phyloP scores from a whole-genome alignment of 1,140 invertebrate genomes.

The Homarus americanus region DNA sequence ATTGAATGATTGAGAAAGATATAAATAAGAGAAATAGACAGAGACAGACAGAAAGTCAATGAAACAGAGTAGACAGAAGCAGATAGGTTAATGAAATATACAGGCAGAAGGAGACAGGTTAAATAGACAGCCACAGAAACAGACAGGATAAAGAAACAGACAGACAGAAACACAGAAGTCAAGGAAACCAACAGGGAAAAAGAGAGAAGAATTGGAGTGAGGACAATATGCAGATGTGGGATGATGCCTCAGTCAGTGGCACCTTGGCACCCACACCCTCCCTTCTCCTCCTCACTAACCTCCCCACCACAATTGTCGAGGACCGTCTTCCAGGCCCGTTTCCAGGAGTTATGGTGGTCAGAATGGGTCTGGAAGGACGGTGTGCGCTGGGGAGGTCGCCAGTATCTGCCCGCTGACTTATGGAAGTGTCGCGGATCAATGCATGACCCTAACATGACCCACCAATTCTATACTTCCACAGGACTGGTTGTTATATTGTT shows the following conservation, averaged over 20 bases:
- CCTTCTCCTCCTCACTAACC: not conserved
- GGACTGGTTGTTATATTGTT: too few relatives aligned
- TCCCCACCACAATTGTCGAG: not conserved
- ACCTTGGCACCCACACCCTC: not conserved
- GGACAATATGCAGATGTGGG: not conserved
- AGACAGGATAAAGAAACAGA: too few relatives aligned
- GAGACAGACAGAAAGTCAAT: too few relatives aligned
- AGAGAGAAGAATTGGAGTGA: not conserved
- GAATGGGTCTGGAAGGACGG: not conserved
- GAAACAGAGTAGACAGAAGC: too few relatives aligned
- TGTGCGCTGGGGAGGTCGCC: not conserved
- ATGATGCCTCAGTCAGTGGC: not conserved
- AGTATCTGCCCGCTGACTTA: not conserved
- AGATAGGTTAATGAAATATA: too few relatives aligned
- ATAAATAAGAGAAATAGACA: too few relatives aligned
- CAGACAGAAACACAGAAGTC: not conserved
- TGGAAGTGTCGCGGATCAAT: not conserved
- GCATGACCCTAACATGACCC: too few relatives aligned
- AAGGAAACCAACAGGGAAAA: not conserved
- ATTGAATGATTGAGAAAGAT: too few relatives aligned
- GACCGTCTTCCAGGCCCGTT: slow-evolving; percentile 5
- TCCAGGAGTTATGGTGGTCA: slow-evolving; percentile 6
- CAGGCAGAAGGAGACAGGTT: too few relatives aligned
- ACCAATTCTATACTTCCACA: too few relatives aligned
- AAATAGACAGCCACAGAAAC: too few relatives aligned